Base-by-base conservation (phyloP, 2,113 vertebrate genomes). In the Xiphias gladius region DNA sequence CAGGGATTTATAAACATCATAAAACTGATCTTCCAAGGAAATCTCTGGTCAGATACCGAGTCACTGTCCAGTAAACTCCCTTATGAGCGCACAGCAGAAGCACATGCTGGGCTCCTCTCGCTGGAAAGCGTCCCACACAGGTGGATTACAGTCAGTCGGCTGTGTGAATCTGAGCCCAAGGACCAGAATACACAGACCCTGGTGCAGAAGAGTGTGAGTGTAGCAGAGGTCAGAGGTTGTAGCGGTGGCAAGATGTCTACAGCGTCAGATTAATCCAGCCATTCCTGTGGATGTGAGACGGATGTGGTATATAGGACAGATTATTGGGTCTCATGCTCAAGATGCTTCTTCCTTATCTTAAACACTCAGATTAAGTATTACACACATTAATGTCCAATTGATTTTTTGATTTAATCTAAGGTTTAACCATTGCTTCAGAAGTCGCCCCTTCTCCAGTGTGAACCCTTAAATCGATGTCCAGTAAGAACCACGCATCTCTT, bases 51-150 rank as follows among this genome's bases (percentile, higher is more conserved):
- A 76, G 73, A 76, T 20, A 39, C 7, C n/a, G 85, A 86, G 74
- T 68, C 84, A 63, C 46, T 4, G 65, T 80, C 71, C 1, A 5
- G 6, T 72, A 43, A 84, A 50, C 37, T 74, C 55, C 28, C 59
- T 72, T 32, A 11, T 43, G 66, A n/a, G 52, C 76, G 54, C 19
- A 24, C n/a, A 28, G 79, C 82, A 58, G 77, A 62, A 12, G 48
- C 55, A 24, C 37, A 76, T 26, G 73, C n/a, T 26, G 30, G 32
- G 74, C 57, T 66, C 32, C 39, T 46, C 65, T 67, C 20, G 13
- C 43, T 54, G 66, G 48, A 81, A 13, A 79, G 63, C 63, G 54
- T 80, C 62, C 43, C 28, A 32, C 78, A 85, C 88, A 90, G 86
- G 89, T 91, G 89, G 81, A 73, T 80, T 67, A 67, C 57, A 39